Evolutionary conservation across 2,888 invertebrate species (phyloP).

Genomic region (Smittia aterrima): DNA sequence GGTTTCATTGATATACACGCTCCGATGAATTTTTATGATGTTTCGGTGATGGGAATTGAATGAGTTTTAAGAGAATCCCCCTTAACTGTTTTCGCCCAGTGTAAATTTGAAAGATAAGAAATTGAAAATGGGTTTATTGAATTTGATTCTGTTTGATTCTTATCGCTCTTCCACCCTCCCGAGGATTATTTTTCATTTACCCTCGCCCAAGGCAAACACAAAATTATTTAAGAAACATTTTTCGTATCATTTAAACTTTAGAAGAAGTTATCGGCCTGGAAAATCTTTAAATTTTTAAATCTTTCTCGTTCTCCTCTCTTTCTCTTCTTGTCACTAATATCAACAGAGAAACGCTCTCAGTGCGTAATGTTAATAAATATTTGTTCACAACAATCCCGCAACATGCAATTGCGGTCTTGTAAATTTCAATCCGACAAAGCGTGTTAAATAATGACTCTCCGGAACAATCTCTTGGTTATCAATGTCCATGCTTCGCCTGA

Average conservation of each 20-base stretch:
- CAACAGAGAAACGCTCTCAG: background rate
- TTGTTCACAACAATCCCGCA: slow-evolving; percentile 14
- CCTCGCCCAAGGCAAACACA: background rate
- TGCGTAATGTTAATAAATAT: slow-evolving; percentile 21
- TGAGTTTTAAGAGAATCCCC: background rate
- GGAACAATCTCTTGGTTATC: background rate
- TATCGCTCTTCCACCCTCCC: background rate
- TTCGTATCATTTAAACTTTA: background rate
- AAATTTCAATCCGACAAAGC: background rate
- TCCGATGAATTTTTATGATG: background rate
- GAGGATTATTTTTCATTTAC: background rate
- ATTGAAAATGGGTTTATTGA: background rate
- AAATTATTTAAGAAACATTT: background rate
- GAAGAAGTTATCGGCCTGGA: background rate
- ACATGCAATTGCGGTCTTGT: slow-evolving; percentile 16
- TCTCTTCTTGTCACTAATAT: background rate
- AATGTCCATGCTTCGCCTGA: slow-evolving; percentile 1
- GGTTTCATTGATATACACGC: background rate
- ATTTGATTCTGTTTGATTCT: background rate
- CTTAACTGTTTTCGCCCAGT: background rate
- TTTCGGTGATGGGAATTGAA: background rate
- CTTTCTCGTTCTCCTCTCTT: background rate
- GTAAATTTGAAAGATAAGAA: slow-evolving; percentile 11
- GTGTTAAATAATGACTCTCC: slow-evolving; percentile 7
- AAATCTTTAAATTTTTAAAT: slow-evolving; percentile 20